These are phyloP conservation scores for Diorhabda sublineata DNA, from an alignment of 1,140 invertebrate species.

Conservation along the genomic window DNA sequence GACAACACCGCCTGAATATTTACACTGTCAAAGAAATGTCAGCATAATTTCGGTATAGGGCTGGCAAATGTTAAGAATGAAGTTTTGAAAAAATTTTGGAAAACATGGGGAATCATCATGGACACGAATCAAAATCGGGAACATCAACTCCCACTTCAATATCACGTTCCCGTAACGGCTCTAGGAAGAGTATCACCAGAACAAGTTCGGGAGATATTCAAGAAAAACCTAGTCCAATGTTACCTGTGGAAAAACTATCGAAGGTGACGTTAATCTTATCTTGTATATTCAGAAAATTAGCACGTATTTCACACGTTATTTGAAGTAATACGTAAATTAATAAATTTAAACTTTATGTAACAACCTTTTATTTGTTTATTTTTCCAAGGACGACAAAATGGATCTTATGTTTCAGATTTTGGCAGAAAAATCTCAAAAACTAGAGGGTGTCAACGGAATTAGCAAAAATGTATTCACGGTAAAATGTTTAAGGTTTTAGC, in stretches of 20 bases:
- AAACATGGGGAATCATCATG: slow-evolving; percentile 39
- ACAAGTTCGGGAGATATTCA: slow-evolving; percentile 57
- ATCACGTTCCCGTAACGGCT: slow-evolving; percentile 25
- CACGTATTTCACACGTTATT: neutral
- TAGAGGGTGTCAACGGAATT: slow-evolving; percentile 63
- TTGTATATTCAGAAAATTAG: slow-evolving; percentile 19
- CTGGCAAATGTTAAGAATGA: slow-evolving; percentile 5
- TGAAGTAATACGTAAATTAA: neutral
- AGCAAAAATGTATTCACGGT: slow-evolving; percentile 59
- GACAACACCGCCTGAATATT: neutral
- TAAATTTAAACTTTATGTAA: neutral
- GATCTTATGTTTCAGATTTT: slow-evolving; percentile 54
- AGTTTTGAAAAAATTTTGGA: slow-evolving; percentile 9
- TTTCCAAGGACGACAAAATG: slow-evolving; percentile 3
- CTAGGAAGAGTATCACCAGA: slow-evolving; percentile 47
- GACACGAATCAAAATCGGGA: slow-evolving; percentile 30
- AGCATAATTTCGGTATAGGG: neutral
- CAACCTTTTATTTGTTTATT: slow-evolving; percentile 11
- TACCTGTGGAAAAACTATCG: slow-evolving; percentile 65
- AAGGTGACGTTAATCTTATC: slow-evolving; percentile 52
- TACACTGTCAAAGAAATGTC: neutral
- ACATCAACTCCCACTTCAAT: slow-evolving; percentile 29
- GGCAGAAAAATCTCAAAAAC: slow-evolving; percentile 57
- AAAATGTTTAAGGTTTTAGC: slow-evolving; percentile 32
- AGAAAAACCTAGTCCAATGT: slow-evolving; percentile 57